A percentile compares a stretch with the other conserved stretches of the same genome.
Evolutionary conservation across 2,113 vertebrate species (phyloP).

Genomic region (Atherinomorus stipes): DNA sequence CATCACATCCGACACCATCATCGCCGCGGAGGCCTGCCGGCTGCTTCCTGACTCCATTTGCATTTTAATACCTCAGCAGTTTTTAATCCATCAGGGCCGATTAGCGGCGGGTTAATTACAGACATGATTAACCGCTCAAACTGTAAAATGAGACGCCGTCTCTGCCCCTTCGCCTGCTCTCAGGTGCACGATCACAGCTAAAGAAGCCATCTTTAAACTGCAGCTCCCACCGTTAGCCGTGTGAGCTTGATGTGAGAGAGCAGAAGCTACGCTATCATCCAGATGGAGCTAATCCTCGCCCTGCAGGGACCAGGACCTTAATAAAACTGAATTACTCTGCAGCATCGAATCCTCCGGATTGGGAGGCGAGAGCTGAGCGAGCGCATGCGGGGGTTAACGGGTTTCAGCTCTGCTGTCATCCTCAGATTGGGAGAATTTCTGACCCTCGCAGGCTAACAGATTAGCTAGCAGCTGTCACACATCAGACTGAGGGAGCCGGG

Average conservation of each 20-base stretch:
- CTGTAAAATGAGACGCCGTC: conserved; percentile 50
- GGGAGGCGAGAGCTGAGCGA: conserved; percentile 26
- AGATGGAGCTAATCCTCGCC: conserved; percentile 48
- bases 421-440: conserved; percentile 55
- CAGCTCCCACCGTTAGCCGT: conserved; percentile 9
- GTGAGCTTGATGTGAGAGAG: conserved; percentile 2
- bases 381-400: conserved; percentile 29
- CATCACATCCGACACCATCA: conserved; percentile 59
- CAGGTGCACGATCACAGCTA: neutral
- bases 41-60: conserved; percentile 41
- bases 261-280: conserved; percentile 8
- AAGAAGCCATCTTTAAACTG: neutral
- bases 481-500: conserved; percentile 60
- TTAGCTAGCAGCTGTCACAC: conserved; percentile 69
- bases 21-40: conserved; percentile 39
- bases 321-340: conserved; percentile 38
- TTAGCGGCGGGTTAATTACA: conserved; percentile 76
- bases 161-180: conserved; percentile 23
- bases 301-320: conserved; percentile 15
- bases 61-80: conserved; percentile 75
- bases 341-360: conserved; percentile 15
- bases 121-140: conserved; percentile 53
- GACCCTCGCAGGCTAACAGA: conserved; percentile 48
- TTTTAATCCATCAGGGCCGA: conserved; percentile 64
- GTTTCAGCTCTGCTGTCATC: conserved; percentile 41